phyloP scores from a whole-genome alignment of 2,888 invertebrate genomes.

The Autographa gamma region DNA sequence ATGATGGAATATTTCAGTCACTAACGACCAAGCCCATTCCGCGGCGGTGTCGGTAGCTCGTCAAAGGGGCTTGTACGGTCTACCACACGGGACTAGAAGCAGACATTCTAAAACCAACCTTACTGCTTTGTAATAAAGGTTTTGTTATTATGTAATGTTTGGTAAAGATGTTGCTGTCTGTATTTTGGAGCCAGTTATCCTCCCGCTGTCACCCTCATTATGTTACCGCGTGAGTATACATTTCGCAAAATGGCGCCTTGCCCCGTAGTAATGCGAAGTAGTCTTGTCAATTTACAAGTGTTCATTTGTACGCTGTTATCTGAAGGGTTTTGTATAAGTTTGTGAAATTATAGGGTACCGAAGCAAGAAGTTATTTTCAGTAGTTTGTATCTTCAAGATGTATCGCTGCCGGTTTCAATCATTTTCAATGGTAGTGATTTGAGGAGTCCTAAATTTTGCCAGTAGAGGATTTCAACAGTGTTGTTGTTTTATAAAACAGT shows the following conservation, averaged over 20 bases:
- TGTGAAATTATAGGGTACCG: constrained; percentile 35
- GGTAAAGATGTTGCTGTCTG: neutral
- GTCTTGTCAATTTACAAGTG: constrained; percentile 60
- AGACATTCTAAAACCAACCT: neutral
- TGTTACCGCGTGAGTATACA: constrained; percentile 65
- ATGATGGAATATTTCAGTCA: constrained; percentile 51
- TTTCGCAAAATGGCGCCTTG: constrained; percentile 62
- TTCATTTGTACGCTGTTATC: constrained; percentile 51
- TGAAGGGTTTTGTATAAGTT: constrained; percentile 33
- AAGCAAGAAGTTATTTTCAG: constrained; percentile 10
- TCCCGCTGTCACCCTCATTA: constrained; percentile 71
- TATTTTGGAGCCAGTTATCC: constrained; percentile 57
- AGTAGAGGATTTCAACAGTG: too few species aligned
- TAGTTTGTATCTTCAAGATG: constrained; percentile 18
- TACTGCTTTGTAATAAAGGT: neutral
- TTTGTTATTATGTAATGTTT: neutral
- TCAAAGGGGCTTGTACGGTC: constrained; percentile 62
- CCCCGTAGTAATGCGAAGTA: constrained; percentile 54
- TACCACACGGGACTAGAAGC: neutral
- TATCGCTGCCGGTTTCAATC: constrained; percentile 24
- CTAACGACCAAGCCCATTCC: constrained; percentile 63
- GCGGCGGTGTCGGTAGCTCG: constrained; percentile 54
- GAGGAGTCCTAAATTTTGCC: constrained; percentile 9
- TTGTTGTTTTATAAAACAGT: too few species aligned
- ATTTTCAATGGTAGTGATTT: constrained; percentile 26